Percentiles rank a stretch among this genome's conserved stretches.
These are phyloP conservation scores for Drosophila pectinifera DNA, from an alignment of 1,140 invertebrate genomes.

Conservation along the genomic window DNA sequence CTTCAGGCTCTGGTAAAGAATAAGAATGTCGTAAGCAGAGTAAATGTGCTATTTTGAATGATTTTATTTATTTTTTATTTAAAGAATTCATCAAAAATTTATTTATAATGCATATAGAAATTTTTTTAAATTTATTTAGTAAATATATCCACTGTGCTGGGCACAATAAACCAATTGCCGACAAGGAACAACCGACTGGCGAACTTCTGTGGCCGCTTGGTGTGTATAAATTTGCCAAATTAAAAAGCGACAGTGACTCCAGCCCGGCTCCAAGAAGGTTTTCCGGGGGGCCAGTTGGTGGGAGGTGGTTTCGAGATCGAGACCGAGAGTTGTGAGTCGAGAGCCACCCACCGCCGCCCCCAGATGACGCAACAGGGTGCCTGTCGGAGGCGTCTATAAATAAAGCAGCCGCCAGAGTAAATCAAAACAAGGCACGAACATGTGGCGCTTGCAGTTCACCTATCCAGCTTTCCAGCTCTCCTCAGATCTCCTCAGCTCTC, in stretches of 20 bases:
- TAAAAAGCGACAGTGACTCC: slow-evolving; percentile 65
- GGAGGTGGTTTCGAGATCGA: slow-evolving; percentile 17
- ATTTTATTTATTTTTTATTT: neutral
- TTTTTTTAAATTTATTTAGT: neutral
- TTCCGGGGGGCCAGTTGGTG: slow-evolving; percentile 25
- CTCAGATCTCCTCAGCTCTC: too few species aligned
- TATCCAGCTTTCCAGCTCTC: slow-evolving; percentile 5
- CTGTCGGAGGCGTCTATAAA: slow-evolving; percentile 69
- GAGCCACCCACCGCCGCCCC: slow-evolving; percentile 74
- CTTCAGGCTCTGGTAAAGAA: too few species aligned
- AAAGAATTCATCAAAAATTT: too few species aligned
- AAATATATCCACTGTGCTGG: slow-evolving; percentile 30
- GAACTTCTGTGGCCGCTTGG: slow-evolving; percentile 65
- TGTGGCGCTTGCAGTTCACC: slow-evolving; percentile 58
- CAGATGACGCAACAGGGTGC: slow-evolving; percentile 78
- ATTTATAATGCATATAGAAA: too few species aligned
- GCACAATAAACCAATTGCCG: slow-evolving; percentile 36
- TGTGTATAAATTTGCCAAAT: slow-evolving; percentile 81
- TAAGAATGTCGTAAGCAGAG: too few species aligned
- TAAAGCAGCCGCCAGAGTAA: slow-evolving; percentile 72
- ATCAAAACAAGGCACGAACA: slow-evolving; percentile 79
- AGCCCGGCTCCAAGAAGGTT: slow-evolving; percentile 18
- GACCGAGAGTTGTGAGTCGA: slow-evolving; percentile 41
- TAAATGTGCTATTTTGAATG: too few species aligned
- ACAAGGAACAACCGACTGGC: slow-evolving; percentile 33